phyloP scores from a whole-genome alignment of 2,888 invertebrate genomes.

The Calameuta idolon region DNA sequence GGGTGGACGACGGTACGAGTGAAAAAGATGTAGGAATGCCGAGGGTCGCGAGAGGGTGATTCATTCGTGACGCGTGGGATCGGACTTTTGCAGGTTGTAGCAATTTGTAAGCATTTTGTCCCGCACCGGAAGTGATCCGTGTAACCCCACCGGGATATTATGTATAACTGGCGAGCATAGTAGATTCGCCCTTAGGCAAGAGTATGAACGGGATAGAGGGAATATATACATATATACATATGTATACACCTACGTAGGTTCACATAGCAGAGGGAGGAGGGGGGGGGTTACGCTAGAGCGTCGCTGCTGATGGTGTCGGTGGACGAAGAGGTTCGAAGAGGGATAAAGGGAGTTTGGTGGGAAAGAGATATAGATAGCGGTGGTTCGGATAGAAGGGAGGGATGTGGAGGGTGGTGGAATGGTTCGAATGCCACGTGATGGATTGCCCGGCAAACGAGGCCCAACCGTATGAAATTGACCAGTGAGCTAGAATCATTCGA shows the following conservation, averaged over 20 bases:
- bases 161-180: conserved; percentile 9
- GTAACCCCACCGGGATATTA: conserved; percentile 13
- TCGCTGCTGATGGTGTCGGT: not conserved
- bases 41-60: conserved; percentile 5
- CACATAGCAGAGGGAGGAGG: not conserved
- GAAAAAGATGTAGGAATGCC: not conserved
- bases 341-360: not conserved
- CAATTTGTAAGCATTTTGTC: conserved; percentile 14
- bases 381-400: not conserved
- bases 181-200: not conserved
- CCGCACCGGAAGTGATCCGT: conserved; percentile 15
- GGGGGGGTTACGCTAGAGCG: not conserved
- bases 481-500: conserved; percentile 52
- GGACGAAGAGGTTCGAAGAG: not conserved
- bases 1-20: not conserved
- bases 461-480: conserved; percentile 53
- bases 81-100: conserved; percentile 1
- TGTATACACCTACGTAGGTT: not conserved
- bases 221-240: not conserved
- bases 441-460: conserved; percentile 43
- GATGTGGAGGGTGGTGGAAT: not conserved
- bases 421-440: conserved; percentile 39
- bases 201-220: conserved; percentile 1
- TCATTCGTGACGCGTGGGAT: not conserved
- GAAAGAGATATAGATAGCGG: not conserved